Evolutionary conservation across 2,113 vertebrate genomes (phyloP), one percentile per base, ranked within the genome.

Genomic region (Cygnus buccinator): DNA sequence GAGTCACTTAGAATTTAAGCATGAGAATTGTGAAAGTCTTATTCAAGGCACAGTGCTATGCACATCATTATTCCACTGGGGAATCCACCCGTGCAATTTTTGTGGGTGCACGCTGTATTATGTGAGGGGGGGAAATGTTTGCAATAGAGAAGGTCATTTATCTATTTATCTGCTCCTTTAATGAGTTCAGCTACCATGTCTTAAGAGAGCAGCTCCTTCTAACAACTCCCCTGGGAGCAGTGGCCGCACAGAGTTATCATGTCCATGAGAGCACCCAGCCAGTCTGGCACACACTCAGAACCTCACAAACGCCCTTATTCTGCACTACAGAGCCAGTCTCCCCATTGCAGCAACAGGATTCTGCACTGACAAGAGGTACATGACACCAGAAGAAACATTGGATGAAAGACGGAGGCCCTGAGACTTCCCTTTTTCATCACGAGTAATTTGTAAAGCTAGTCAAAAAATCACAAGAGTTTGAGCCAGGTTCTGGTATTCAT

Each of bases 131-230:
- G 8, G 71, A 21, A 16, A 37, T 3, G 25, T 21, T 21, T 29
- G 61, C 0, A 4, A 58, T 15, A 20, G 77, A 82, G 26, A 26
- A 87, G 54, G 54, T 58, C 25, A 14, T 48, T 91, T 48, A 43
- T 66, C 66, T 94, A 14, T 48, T 91, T 48, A 43, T 66, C 66
- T 93, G 35, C 77, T 91, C 54, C 62, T 91, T 85, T 70, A 87
- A 55, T 52, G 58, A 66, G 57, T 84, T 31, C 77, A 65, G 33
- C 87, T 39, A 46, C 46, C 28, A 63, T 35, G 39, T 84, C 68
- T 54, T 80, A 74, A 92, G 22, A 31, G 65, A 92, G 72, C 68
- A 85, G 78, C 67, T 94, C 89, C 81, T 90, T 89, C 92, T 67
- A 48, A 50, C 82, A 65, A 57, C 88, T 62, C 76, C 90, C 80